Evolutionary conservation across 2,113 vertebrate genomes (phyloP).

Genomic region (Solea senegalensis): DNA sequence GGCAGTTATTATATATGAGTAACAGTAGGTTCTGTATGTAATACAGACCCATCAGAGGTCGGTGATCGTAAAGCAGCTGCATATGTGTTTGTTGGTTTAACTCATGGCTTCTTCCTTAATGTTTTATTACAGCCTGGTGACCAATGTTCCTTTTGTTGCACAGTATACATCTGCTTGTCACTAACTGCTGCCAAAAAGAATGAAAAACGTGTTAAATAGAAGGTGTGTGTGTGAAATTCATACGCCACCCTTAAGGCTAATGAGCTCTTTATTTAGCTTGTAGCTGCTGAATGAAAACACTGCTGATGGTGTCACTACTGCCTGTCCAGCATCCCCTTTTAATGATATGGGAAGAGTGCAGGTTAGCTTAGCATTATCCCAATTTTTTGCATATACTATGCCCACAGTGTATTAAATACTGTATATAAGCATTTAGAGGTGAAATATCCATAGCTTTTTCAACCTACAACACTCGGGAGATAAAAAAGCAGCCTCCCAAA

Average conservation of each 20-base stretch:
- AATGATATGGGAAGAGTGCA: constrained; percentile 2
- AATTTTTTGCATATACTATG: constrained; percentile 23
- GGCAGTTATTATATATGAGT: constrained; percentile 14
- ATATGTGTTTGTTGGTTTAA: constrained; percentile 28
- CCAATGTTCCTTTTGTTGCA: constrained; percentile 23
- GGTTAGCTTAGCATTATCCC: constrained; percentile 14
- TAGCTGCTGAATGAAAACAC: constrained; percentile 12
- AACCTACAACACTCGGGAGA: constrained; percentile 18
- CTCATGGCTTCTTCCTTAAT: constrained; percentile 19
- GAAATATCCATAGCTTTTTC: constrained; percentile 17
- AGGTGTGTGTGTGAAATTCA: constrained; percentile 27
- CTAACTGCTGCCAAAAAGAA: constrained; percentile 26
- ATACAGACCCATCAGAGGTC: constrained; percentile 9
- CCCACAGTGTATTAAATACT: constrained; percentile 26
- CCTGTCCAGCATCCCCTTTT: constrained; percentile 17
- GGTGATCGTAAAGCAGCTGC: constrained; percentile 32
- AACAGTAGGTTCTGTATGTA: constrained; percentile 27
- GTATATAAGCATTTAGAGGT: constrained; percentile 30
- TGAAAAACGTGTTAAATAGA: constrained; percentile 9
- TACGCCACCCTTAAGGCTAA: constrained; percentile 4
- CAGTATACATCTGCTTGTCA: constrained; percentile 19
- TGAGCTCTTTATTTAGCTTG: constrained; percentile 10
- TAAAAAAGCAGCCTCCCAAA: constrained; percentile 21
- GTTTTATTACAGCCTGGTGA: constrained; percentile 25
- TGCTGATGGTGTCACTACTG: constrained; percentile 19